These are phyloP conservation scores for Athripsodes cinereus DNA, from an alignment of 2,888 invertebrate genomes.

Conservation along the genomic window DNA sequence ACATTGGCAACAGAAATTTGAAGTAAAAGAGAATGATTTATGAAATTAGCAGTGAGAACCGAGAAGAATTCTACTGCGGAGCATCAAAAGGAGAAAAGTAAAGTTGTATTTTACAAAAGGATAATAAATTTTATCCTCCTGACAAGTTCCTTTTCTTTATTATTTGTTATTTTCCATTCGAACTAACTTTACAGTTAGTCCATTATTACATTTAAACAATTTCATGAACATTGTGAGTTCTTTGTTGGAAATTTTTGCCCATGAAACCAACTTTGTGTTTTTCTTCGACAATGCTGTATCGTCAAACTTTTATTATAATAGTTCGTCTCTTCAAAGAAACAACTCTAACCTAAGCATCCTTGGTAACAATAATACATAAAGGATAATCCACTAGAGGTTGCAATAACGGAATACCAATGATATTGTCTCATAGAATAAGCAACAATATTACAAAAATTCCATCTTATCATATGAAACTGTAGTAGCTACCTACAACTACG, in stretches of 20 bases:
- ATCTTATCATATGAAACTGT: too few relatives aligned
- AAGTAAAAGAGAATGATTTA: constrained; percentile 5
- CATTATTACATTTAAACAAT: constrained; percentile 4
- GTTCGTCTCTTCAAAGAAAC: background rate
- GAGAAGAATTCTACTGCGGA: background rate
- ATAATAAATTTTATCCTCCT: constrained; percentile 4
- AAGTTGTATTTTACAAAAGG: constrained; percentile 3
- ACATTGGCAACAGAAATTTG: constrained; percentile 1
- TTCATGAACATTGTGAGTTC: background rate
- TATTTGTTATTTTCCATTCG: constrained; percentile 5
- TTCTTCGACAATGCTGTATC: background rate
- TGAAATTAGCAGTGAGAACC: constrained; percentile 5
- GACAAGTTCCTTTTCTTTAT: constrained; percentile 8
- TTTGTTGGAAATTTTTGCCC: background rate
- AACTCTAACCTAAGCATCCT: background rate
- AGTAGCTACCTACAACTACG: too few relatives aligned
- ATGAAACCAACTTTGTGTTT: background rate
- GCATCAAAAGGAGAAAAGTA: background rate
- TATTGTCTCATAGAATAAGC: too few relatives aligned
- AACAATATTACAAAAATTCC: too few relatives aligned
- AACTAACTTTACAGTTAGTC: constrained; percentile 3
- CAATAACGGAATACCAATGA: too few relatives aligned
- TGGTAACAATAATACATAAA: background rate
- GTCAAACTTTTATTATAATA: background rate
- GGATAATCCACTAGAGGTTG: too few relatives aligned